Evolutionary conservation across 2,113 vertebrate genomes (phyloP).

Genomic region (Cariama cristata): DNA sequence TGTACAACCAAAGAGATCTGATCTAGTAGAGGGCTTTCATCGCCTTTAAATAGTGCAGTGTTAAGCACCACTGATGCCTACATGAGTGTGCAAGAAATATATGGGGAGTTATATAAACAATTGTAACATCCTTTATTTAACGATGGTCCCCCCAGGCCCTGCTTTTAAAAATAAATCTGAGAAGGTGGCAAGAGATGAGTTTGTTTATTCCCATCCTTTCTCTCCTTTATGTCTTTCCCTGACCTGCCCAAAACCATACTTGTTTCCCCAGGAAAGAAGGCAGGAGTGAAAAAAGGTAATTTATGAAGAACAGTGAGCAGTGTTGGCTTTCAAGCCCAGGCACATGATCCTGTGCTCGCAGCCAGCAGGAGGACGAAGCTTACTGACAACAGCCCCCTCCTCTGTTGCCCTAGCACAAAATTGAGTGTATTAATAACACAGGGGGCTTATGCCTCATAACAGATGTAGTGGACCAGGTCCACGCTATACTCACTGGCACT

Average conservation of each 20-base stretch:
- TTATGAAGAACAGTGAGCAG: not conserved
- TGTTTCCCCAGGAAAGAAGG: not conserved
- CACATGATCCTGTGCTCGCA: fast-evolving
- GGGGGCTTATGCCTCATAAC: not conserved
- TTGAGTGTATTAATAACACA: fast-evolving
- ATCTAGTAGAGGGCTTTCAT: not conserved
- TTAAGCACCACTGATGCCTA: not conserved
- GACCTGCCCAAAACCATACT: not conserved
- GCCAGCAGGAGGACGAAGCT: not conserved
- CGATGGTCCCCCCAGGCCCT: not conserved
- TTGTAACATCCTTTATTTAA: not conserved
- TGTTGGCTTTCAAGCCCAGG: not conserved
- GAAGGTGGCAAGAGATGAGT: not conserved
- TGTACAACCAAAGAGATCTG: not conserved
- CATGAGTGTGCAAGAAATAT: not conserved
- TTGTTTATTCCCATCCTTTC: not conserved
- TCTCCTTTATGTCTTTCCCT: not conserved
- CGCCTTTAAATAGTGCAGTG: not conserved
- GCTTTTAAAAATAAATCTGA: not conserved
- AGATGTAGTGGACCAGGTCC: not conserved
- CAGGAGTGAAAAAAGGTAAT: fast-evolving
- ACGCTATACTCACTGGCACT: not conserved
- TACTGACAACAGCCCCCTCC: not conserved
- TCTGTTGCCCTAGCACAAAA: not conserved
- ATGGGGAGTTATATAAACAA: not conserved